Evolutionary conservation across 2,888 invertebrate species (phyloP), one percentile per base, ranked within the genome.

Genomic region (Drosophila meridionalis): DNA sequence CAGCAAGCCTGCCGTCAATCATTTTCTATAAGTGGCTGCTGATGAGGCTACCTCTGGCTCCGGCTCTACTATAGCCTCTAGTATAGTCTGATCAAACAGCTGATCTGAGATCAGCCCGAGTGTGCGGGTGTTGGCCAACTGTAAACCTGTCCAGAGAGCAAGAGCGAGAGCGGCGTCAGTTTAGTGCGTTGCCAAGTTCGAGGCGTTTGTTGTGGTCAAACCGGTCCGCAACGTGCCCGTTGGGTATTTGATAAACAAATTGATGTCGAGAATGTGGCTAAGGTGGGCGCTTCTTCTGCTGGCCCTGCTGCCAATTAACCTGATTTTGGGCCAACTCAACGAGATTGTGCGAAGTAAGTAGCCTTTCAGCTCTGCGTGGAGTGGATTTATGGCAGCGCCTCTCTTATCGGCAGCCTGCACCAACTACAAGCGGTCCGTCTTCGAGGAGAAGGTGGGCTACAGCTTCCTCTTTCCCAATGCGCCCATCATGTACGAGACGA

Each of bases 341-440:
- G 67, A 67, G 3, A 69, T 55, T 38, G 67, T 66, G 4, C 61
- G 28, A 36, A 56, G 84, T 85, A 61, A 76, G 81, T 82, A 26
- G 28, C 3, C 3, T 3, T 38, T 8, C 2, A 53, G 4, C n/a
- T 8, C 30, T 9, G 5, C 11, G 12, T 6, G 0, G 34, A 52
- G 4, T 20, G 28, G n/a, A 52, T 0, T 42, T 0, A 20, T 34
- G 7, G 20, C 9, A 26, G 20, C 11, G 2, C 0, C 0, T 42
- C 12, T 28, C 47, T 28, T 14, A 0, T 36, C 28, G 4, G 3
- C 53, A 85, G 85, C 76, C 7, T 91, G 91, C 65, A 73, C 66
- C n/a, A 56, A 73, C 6, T 87, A 82, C 36, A 91, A 91, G 36
- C 78, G 72, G 58, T 34, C 38, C 26, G 62, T 91, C 5, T 91